Evolutionary conservation across 2,888 invertebrate species (phyloP), one percentile per base, ranked within the genome.

Genomic region (Branchinecta sandiegonensis): DNA sequence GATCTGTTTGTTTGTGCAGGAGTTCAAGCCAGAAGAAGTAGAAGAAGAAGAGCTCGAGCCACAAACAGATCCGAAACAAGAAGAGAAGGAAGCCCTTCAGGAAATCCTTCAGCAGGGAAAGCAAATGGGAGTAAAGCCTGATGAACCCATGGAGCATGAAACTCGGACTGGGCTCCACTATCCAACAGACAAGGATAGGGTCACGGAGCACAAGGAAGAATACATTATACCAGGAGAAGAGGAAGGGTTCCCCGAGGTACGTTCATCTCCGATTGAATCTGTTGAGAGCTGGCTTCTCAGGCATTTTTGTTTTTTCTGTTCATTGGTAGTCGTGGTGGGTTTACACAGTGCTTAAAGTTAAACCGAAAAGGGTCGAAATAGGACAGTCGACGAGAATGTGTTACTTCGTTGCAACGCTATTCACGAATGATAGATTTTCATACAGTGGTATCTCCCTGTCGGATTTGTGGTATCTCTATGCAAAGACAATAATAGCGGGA

Each of bases 21-120:
- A 71, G 68, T 71, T 65, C 65, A 69, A 68, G 64, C 70, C 48
- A 65, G 63, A 72, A 72, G 69, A 73, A 72, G 65, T 68, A 66
- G 46, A 66, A 69, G 69, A 76, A 74, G 73, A 75, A 73, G 72
- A 74, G 70, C 47, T 37, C 37, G 37, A 37, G 37, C 63, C 63
- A 23, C 23, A n/a, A 9, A n/a, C 2, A 23, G 23, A 56, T 23
- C 63, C 63, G n/a, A 56, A 56, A 56, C 63, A 56, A 10, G 63
- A 56, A 23, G 63, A 56, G 63, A 23, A 56, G 11, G 63, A 11
- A 56, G 63, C 63, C 63, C n/a, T 17, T 56, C n/a, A 23, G 23
- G 63, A 56, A 56, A 56, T 56, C 23, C 63, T 17, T 17, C 14
- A 56, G 23, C 63, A 56, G 23, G 23, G 63, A n/a, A n/a, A 23